Evolutionary conservation across 2,888 invertebrate genomes (phyloP), one percentile per base, ranked within the genome.

Genomic region (Drosophila anomalata): DNA sequence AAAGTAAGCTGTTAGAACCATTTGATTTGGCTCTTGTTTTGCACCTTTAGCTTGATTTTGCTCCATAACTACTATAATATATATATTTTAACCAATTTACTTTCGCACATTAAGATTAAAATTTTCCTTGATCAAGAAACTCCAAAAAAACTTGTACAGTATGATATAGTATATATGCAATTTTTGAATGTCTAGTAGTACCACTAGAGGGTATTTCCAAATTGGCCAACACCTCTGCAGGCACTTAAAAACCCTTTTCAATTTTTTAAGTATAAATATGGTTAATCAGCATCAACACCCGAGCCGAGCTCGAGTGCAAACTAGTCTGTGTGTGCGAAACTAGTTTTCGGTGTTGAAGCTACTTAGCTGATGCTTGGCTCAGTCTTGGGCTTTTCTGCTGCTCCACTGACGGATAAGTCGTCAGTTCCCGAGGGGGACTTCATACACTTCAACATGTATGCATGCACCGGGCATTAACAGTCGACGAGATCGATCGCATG

Each of bases 211-310:
- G 61, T 62, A 62, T 62, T 63, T 41, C 31, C 47, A 48, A 62
- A 62, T 48, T 62, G 63, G 61, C 29, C 61, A 62, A 48, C 24
- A 62, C 61, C n/a, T 62, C 24, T 17, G 36, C 41, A 24, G 63
- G 48, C 61, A 62, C 63, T 62, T 62, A 62, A 62, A 61, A 62
- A 62, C 61, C 61, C 61, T 62, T 62, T 62, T 62, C 61, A 62
- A 62, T 62, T 62, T 62, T 62, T 62, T 62, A 62, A 62, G 61
- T 62, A 62, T 62, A 62, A 62, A 62, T 62, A 62, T 62, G 61
- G 61, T 62, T 62, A 62, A 62, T 62, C 61, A 62, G 61, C 61
- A 62, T 62, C 61, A 62, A 62, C 61, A 62, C 61, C 61, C 61
- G 63, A 61, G 60, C 26, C 61, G 48, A 11, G 53, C 61, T 62